These are phyloP conservation scores for Seriola quinqueradiata DNA, from an alignment of 2,113 vertebrate genomes.

Conservation along the genomic window DNA sequence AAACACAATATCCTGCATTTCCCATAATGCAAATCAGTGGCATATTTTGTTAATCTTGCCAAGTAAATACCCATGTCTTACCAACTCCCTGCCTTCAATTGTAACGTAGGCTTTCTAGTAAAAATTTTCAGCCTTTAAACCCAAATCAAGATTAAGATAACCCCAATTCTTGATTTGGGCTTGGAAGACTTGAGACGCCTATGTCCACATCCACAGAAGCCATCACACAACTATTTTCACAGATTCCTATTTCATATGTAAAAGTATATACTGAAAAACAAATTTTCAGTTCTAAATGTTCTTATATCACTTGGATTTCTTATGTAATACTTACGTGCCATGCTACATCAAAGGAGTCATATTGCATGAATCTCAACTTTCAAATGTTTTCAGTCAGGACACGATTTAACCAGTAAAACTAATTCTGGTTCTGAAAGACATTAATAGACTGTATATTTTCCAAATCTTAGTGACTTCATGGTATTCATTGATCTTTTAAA, in stretches of 20 bases:
- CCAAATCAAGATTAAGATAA: too few species aligned
- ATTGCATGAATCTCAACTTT: constrained; percentile 2
- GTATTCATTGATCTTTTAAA: constrained; percentile 13
- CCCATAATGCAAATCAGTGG: not conserved
- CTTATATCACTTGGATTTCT: not conserved
- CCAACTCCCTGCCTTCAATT: not conserved
- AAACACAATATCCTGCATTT: not conserved
- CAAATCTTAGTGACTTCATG: not conserved
- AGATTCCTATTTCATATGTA: not conserved
- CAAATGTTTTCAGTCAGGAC: constrained; percentile 2
- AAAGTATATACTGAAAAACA: not conserved
- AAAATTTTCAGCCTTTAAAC: not conserved
- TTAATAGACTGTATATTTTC: constrained; percentile 13
- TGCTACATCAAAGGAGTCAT: not conserved
- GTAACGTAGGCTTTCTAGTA: too few species aligned
- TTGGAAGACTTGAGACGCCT: too few species aligned
- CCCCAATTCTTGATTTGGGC: too few species aligned
- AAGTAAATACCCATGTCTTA: not conserved
- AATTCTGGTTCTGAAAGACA: constrained; percentile 30
- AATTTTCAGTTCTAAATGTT: not conserved
- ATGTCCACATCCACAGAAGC: too few species aligned
- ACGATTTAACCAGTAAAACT: constrained; percentile 12
- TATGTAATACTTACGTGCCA: not conserved
- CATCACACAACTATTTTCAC: not conserved
- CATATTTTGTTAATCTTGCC: not conserved